Percentiles rank a stretch among this genome's conserved stretches.
phyloP scores from a whole-genome alignment of 2,888 invertebrate genomes.

The Norana najaformis region DNA sequence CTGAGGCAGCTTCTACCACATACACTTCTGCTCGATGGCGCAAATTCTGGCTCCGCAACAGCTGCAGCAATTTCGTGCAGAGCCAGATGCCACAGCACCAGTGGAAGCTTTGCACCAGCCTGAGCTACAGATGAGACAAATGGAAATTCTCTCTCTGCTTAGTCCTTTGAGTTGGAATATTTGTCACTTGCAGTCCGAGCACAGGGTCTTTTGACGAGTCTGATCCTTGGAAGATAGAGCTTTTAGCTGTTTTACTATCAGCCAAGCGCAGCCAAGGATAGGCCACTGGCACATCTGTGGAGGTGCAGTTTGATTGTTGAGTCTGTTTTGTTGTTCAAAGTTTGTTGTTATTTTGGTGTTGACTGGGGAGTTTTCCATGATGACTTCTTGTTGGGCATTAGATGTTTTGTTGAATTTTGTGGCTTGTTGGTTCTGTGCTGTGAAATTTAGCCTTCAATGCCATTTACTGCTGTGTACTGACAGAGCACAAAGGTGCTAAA shows the following conservation, averaged over 20 bases:
- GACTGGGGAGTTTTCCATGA: neutral
- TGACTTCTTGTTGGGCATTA: neutral
- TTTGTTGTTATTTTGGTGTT: neutral
- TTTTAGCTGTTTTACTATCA: too few species aligned
- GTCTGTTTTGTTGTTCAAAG: neutral
- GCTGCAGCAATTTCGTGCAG: neutral
- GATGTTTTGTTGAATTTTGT: neutral
- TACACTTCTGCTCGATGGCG: neutral
- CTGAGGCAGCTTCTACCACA: neutral
- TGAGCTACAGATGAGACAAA: neutral
- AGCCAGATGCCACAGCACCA: constrained; percentile 2
- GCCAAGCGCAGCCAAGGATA: neutral
- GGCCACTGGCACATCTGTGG: neutral
- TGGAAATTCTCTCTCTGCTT: constrained; percentile 13
- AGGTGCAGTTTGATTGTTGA: neutral
- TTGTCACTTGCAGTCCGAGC: neutral
- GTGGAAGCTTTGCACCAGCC: neutral
- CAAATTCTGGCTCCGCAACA: neutral
- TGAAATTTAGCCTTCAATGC: neutral
- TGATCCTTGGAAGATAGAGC: neutral
- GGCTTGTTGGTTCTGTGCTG: neutral
- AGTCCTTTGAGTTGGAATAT: neutral
- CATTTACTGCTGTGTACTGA: neutral
- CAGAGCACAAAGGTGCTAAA: neutral
- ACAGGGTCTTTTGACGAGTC: neutral